Evolutionary conservation across 2,113 vertebrate species (phyloP).

Genomic region (Hippocampus abdominalis): DNA sequence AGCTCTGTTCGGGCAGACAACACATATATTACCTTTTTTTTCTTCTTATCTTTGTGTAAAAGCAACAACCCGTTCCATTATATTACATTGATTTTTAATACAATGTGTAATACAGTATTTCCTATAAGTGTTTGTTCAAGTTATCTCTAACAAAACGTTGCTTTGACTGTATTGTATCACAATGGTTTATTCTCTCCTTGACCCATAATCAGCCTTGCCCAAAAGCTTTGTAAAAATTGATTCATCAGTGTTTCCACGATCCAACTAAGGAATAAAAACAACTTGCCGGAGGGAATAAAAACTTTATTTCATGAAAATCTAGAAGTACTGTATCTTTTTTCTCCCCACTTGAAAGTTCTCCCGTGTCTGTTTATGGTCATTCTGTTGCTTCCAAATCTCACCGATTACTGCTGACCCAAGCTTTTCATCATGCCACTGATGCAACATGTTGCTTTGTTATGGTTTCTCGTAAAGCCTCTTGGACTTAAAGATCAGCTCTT

Average conservation of each 20-base stretch:
- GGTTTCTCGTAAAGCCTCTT: conserved; percentile 66
- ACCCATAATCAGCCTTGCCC: neutral
- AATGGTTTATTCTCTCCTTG: neutral
- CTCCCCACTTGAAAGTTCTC: neutral
- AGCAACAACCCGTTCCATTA: neutral
- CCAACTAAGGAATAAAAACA: neutral
- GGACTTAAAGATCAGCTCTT: conserved; percentile 60
- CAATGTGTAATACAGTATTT: neutral
- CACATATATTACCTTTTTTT: no score
- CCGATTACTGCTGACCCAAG: conserved; percentile 7
- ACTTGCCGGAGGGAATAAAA: neutral
- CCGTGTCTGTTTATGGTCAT: neutral
- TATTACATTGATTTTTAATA: neutral
- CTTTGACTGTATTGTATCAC: neutral
- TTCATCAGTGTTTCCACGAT: neutral
- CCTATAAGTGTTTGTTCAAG: neutral
- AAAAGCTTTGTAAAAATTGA: neutral
- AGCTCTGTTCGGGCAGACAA: no score
- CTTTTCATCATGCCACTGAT: conserved; percentile 14
- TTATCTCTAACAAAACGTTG: neutral
- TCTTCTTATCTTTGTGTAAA: no score
- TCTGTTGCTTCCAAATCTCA: neutral
- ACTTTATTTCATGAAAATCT: neutral
- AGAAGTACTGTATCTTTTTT: neutral
- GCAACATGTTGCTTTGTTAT: conserved; percentile 58